Evolutionary conservation across 2,113 vertebrate species (phyloP).

Genomic region (Platycercus adscitus): DNA sequence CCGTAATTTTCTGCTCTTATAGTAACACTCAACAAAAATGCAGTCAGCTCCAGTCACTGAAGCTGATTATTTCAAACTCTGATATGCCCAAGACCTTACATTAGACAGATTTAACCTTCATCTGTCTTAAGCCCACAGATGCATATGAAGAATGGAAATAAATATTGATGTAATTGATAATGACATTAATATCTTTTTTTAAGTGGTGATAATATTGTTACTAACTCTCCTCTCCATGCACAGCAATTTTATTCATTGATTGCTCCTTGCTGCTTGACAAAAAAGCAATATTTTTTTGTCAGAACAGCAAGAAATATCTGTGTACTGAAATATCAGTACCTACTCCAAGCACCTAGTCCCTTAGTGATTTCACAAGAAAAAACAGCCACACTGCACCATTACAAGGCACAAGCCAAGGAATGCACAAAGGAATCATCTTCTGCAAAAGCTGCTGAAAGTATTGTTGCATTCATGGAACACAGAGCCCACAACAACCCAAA

Average conservation of each 20-base stretch:
- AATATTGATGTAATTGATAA: neutral
- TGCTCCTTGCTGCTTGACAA: neutral
- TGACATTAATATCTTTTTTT: neutral
- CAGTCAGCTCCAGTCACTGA: neutral
- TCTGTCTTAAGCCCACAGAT: neutral
- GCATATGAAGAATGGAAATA: neutral
- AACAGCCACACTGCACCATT: neutral
- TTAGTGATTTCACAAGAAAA: neutral
- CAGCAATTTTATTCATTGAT: neutral
- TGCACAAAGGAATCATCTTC: neutral
- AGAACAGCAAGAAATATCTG: neutral
- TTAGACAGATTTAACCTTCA: neutral
- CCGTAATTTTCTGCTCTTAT: neutral
- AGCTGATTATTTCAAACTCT: neutral
- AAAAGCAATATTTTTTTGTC: neutral
- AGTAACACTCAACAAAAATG: neutral
- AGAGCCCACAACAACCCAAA: neutral
- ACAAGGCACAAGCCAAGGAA: neutral
- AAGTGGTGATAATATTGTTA: neutral
- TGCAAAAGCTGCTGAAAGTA: neutral
- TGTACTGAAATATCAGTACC: neutral
- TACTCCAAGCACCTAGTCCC: neutral
- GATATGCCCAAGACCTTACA: neutral
- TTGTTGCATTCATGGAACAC: neutral
- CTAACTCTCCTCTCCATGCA: neutral